Evolutionary conservation across 2,888 invertebrate genomes (phyloP).

Genomic region (Amblyjoppa proteus): DNA sequence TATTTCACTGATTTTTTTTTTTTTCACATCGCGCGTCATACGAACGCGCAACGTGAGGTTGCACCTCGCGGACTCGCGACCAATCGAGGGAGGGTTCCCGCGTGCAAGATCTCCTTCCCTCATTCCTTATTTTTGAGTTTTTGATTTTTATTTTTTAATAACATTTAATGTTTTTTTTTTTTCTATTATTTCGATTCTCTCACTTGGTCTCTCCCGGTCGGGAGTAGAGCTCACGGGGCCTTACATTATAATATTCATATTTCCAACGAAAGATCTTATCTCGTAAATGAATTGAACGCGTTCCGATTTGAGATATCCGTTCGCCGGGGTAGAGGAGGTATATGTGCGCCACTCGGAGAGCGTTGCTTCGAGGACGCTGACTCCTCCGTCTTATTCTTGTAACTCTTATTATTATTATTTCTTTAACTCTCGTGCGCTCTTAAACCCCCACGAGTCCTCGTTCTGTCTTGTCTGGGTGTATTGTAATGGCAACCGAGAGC

Average conservation of each 20-base stretch:
- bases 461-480: constrained; percentile 57
- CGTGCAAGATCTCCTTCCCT: constrained; percentile 55
- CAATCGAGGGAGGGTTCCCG: constrained; percentile 62
- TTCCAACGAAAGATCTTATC: constrained; percentile 85
- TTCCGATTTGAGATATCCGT: constrained; percentile 83
- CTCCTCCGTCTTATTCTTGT: constrained; percentile 66
- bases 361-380: constrained; percentile 65
- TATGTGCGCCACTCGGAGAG: constrained; percentile 60
- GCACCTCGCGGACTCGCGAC: constrained; percentile 52
- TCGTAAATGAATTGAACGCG: constrained; percentile 85
- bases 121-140: constrained; percentile 29
- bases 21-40: neutral
- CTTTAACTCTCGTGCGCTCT: constrained; percentile 31
- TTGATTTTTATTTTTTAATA: neutral
- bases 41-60: neutral
- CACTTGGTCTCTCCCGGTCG: constrained; percentile 23
- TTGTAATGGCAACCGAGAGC: constrained; percentile 63
- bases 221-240: constrained; percentile 65
- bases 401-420: constrained; percentile 67
- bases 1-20: constrained; percentile 19
- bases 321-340: constrained; percentile 48
- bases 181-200: constrained; percentile 30
- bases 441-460: constrained; percentile 34
- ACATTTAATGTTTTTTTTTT: constrained; percentile 32
- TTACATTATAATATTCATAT: constrained; percentile 85